Conservation (phyloP, 2,113 vertebrate species). For the Muntiacus muntjak region DNA sequence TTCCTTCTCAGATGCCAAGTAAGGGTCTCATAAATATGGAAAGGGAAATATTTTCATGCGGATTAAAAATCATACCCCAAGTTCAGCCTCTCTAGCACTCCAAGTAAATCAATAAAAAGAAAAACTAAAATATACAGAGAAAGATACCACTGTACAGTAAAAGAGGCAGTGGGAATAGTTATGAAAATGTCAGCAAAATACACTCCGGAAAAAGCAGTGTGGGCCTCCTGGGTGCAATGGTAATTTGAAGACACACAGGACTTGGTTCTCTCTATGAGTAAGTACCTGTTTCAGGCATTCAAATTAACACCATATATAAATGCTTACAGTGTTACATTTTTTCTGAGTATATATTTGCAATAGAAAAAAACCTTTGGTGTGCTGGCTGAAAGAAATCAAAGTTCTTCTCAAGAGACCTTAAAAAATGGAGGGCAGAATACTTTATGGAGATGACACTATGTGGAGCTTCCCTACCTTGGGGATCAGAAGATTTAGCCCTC, state of each 20-base stretch:
- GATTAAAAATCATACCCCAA: conserved; percentile 30
- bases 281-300: neutral
- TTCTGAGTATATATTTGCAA: neutral
- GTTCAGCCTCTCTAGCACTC: neutral
- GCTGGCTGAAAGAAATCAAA: neutral
- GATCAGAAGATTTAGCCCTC: neutral
- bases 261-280: neutral
- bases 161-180: neutral
- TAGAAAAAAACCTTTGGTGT: neutral
- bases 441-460: neutral
- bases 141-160: neutral
- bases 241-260: neutral
- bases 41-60: neutral
- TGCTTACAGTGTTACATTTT: neutral
- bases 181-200: neutral
- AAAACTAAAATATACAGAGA: neutral
- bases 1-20: neutral
- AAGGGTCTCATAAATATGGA: neutral
- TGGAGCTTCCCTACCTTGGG: neutral
- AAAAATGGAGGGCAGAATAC: neutral
- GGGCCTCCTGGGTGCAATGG: rapidly evolving
- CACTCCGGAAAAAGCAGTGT: neutral
- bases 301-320: neutral
- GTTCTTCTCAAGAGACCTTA: neutral
- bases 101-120: conserved; percentile 1